Conservation (phyloP, 2,113 vertebrate species). For the Tautogolabrus adspersus region DNA sequence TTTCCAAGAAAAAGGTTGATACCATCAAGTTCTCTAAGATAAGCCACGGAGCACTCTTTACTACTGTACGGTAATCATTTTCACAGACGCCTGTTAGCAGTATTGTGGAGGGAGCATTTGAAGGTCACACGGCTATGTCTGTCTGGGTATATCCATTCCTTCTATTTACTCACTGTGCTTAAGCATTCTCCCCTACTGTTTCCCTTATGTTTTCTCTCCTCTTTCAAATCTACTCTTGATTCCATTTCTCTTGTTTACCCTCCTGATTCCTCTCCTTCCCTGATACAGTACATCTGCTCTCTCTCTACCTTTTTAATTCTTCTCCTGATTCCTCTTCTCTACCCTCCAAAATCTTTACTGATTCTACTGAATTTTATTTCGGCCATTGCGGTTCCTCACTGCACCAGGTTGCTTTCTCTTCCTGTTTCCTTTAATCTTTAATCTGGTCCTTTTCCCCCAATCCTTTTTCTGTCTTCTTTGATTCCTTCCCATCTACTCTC, state of each 20-base stretch:
- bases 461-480: no score
- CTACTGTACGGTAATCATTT: constrained; percentile 60
- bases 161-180: constrained; percentile 13
- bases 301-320: no score
- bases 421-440: no score
- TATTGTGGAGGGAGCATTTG: constrained; percentile 49
- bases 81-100: constrained; percentile 69
- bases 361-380: no score
- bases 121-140: constrained; percentile 51
- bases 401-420: not conserved
- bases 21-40: constrained; percentile 58
- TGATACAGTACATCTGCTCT: no score
- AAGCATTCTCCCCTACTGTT: constrained; percentile 3
- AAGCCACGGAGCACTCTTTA: constrained; percentile 55
- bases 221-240: not conserved
- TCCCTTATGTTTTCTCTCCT: not conserved
- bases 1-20: constrained; percentile 55
- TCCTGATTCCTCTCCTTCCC: not conserved
- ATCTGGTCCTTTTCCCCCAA: no score
- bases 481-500: not conserved
- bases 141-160: constrained; percentile 27
- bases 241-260: not conserved
- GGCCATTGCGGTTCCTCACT: no score
- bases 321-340: not conserved
- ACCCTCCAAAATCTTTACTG: no score